Percentiles rank a stretch among this genome's conserved stretches.
Conservation (phyloP, 2,888 invertebrate species). For the Orthonevra nobilis region DNA sequence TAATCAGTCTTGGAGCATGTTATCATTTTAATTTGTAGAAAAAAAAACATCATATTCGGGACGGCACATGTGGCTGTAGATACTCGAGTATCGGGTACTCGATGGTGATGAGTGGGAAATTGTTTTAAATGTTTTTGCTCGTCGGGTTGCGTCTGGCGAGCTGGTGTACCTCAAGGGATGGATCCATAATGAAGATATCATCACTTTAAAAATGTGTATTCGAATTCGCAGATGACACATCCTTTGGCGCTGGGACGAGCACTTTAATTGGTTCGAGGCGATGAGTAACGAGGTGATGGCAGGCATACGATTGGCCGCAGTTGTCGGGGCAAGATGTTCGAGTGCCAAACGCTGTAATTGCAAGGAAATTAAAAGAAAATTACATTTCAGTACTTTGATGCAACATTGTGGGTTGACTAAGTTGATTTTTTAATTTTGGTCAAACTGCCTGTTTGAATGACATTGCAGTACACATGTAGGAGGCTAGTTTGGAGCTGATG, state of each 20-base stretch:
- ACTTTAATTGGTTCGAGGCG: slow-evolving; percentile 47
- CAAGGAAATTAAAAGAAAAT: slow-evolving; percentile 43
- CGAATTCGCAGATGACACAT: slow-evolving; percentile 48
- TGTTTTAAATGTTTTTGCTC: not conserved
- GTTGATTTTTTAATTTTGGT: too few species aligned
- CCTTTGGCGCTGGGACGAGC: slow-evolving; percentile 4
- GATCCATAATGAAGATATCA: slow-evolving; percentile 41
- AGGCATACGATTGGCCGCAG: not conserved
- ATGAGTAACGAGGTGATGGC: slow-evolving; percentile 16
- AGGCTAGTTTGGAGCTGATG: too few species aligned
- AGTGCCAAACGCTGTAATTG: slow-evolving; percentile 20
- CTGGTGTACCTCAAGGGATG: not conserved
- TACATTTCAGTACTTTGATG: slow-evolving; percentile 19
- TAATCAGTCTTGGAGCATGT: slow-evolving; percentile 40
- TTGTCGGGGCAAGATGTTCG: not conserved
- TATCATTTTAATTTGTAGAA: slow-evolving; percentile 31
- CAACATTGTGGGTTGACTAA: slow-evolving; percentile 9
- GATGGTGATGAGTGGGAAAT: not conserved
- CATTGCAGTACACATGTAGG: too few species aligned
- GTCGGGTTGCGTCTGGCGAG: not conserved
- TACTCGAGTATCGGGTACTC: not conserved
- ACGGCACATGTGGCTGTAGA: not conserved
- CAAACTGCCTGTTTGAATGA: too few species aligned
- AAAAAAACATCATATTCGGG: not conserved
- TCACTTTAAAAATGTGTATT: slow-evolving; percentile 24